Conservation (phyloP, 2,113 vertebrate species). For the Labeo catla region DNA sequence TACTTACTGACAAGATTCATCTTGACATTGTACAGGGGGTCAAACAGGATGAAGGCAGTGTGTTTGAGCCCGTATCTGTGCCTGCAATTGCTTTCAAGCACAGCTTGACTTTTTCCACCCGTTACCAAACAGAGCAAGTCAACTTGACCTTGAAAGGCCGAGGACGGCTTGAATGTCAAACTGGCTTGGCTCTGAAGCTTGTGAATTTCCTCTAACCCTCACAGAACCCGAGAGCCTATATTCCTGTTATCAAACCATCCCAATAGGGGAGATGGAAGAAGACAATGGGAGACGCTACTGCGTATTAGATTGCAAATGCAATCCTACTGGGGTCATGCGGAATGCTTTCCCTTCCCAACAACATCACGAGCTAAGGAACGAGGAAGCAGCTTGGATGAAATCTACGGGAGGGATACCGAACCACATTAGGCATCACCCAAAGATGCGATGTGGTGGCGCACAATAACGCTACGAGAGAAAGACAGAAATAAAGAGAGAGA, state of each 20-base stretch:
- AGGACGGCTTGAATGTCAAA: not conserved
- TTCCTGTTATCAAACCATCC: constrained; percentile 9
- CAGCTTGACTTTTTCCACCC: not conserved
- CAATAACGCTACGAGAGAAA: not conserved
- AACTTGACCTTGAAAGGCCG: constrained; percentile 18
- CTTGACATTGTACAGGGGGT: not conserved
- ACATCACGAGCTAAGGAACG: not conserved
- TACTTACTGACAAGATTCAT: not conserved
- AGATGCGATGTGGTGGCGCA: not conserved
- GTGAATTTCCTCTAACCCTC: not conserved
- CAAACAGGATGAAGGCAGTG: not conserved
- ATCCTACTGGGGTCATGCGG: constrained; percentile 1
- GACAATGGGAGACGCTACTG: constrained; percentile 19
- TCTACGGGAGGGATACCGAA: constrained; percentile 11
- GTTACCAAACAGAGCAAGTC: not conserved
- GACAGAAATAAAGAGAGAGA: not conserved
- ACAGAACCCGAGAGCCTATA: constrained; percentile 7
- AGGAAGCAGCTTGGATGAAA: not conserved
- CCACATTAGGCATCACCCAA: constrained; percentile 15
- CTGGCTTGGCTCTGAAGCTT: constrained; percentile 11
- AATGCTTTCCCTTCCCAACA: constrained; percentile 22
- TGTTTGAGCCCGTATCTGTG: not conserved
- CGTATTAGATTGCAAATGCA: constrained; percentile 48
- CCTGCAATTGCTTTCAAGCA: not conserved
- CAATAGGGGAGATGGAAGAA: constrained; percentile 1